Evolutionary conservation across 2,888 invertebrate species (phyloP), one percentile per base, ranked within the genome.

Genomic region (Drosophila macrothrix): DNA sequence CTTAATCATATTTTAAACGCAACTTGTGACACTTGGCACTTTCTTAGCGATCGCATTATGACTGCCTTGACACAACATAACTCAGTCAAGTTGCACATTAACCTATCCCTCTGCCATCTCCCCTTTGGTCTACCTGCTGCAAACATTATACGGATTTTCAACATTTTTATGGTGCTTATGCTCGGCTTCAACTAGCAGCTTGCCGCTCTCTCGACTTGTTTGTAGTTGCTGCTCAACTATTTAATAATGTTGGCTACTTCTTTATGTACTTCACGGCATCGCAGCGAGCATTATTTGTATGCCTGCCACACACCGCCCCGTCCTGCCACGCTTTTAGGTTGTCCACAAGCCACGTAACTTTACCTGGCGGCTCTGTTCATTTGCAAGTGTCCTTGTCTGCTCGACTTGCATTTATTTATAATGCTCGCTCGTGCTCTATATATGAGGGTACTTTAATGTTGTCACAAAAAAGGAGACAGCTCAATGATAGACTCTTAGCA

Each of bases 241-340:
- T 88, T 88, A 88, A 88, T 88, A 88, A 89, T 86, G 87, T 87
- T 76, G 80, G 61, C 83, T 67, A 75, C 76, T 77, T 78, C 69
- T 76, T 69, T 76, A 79, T 82, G 83, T 80, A 78, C 75, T 70
- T 67, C 69, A 76, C 55, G 60, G 61, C 63, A 52, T 55, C 41
- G 55, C 54, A 53, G 68, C 60, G 70, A 68, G 64, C 81, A 67
- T 74, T 80, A 77, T 81, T 75, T 78, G 67, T 71, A 67, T 63
- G 71, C 63, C 67, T 58, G 43, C 67, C 53, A 35, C 66, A 55
- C n/a, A 12, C 52, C 12, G 4, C 5, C 3, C 6, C 3, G 1
- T 22, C 3, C 29, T 4, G 33, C 7, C 22, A 9, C 31, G 2
- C 28, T 50, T 28, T 50, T 29, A 0, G 53, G 68, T 41, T 22